Evolutionary conservation across 64 coral and sea anemone genomes (phyloP), one percentile per base, ranked within the genome.

Genomic region (Anthopleura sola): DNA sequence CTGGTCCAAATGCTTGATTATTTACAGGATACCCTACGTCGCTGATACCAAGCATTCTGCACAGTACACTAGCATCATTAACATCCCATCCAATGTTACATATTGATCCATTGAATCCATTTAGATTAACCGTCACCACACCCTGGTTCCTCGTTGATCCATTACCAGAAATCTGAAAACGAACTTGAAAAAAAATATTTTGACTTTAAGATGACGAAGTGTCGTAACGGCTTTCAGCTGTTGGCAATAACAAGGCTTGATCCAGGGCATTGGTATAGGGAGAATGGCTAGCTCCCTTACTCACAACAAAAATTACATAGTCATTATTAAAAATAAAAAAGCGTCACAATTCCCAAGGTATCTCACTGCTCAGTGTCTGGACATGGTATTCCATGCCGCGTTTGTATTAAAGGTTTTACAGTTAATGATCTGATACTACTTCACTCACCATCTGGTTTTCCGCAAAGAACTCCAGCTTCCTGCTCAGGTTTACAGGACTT

Each of bases 381-480:
- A 44, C 9, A 44, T 44, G 40, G 40, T 44, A 44, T 44, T 44
- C 40, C 40, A 44, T 44, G 4, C 0, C 40, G 9, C 40, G 40
- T 44, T 44, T 44, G 40, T 44, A 44, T 44, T 44, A 44, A n/a
- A n/a, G n/a, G n/a, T n/a, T n/a, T n/a, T 44, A 44, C 40, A 44
- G 40, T 44, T 44, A 44, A 44, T 44, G 40, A n/a, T 44, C 4
- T 3, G 40, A 8, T 44, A 44, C 4, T 44, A 44, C 40, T 44
- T 44, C 40, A 60, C 86, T 60, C 21, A 83, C 87, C 50, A 57
- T 74, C 47, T 37, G 81, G 58, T 46, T 89, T 57, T 49, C 60
- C 87, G 49, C 87, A 89, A 32, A 89, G 28, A 49, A 89, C 87
- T 49, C 87, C 87, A 83, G 87, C 87, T 46, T 89, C 80, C 58